Evolutionary conservation across 2,888 invertebrate species (phyloP).

Genomic region (Abrostola tripartita): DNA sequence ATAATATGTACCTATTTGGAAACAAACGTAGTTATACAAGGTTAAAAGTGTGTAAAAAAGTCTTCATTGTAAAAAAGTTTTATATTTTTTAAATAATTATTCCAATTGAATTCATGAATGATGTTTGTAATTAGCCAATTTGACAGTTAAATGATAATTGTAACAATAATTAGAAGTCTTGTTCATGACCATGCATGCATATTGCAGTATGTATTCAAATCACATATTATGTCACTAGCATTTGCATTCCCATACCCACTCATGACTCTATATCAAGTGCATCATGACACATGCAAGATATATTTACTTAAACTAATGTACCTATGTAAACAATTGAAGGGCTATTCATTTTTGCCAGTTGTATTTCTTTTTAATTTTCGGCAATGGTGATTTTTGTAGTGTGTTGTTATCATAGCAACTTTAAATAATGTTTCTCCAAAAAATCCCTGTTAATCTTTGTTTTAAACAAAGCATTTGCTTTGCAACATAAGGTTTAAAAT

Average conservation of each 20-base stretch:
- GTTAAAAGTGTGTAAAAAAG: constrained; percentile 14
- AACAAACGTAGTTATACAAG: constrained; percentile 12
- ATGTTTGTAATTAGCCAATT: constrained; percentile 13
- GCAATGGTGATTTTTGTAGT: constrained; percentile 18
- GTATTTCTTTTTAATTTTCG: constrained; percentile 26
- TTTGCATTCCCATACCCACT: constrained; percentile 19
- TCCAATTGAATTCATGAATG: constrained; percentile 6
- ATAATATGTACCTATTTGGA: constrained; percentile 30
- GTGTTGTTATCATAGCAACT: constrained; percentile 35
- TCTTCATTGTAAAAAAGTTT: constrained; percentile 12
- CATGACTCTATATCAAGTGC: constrained; percentile 5
- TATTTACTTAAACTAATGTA: constrained; percentile 6
- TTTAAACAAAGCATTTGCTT: too few species aligned
- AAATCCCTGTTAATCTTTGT: constrained; percentile 19
- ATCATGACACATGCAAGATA: constrained; percentile 4
- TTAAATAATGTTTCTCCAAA: constrained; percentile 10
- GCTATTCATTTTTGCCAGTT: constrained; percentile 28
- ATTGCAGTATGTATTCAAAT: constrained; percentile 23
- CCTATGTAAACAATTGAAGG: constrained; percentile 5
- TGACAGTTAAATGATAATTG: constrained; percentile 8
- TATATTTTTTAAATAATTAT: background rate
- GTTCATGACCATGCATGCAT: constrained; percentile 28
- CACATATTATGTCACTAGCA: constrained; percentile 19
- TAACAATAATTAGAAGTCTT: constrained; percentile 13
- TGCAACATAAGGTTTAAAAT: too few species aligned